Conservation (phyloP, 2,888 invertebrate genomes). For the Autographa pulchrina region DNA sequence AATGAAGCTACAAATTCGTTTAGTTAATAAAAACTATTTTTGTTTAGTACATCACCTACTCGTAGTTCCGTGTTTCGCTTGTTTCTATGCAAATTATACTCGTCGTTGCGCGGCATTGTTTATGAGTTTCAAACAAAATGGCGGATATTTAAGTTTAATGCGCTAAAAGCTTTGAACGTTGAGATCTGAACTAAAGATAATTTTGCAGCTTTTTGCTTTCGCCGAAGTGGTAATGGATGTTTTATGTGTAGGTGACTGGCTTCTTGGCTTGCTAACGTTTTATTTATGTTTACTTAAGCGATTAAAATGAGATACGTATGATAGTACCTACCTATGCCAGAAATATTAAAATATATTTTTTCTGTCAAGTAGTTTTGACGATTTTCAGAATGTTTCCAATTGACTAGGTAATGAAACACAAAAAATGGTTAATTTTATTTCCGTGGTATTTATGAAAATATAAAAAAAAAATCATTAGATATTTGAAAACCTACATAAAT, state of each 20-base stretch:
- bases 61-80: slow-evolving; percentile 37
- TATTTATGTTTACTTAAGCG: neutral
- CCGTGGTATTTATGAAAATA: too few species aligned
- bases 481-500: too few species aligned
- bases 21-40: slow-evolving; percentile 35
- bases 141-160: slow-evolving; percentile 31
- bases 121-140: slow-evolving; percentile 51
- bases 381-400: too few species aligned
- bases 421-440: too few species aligned
- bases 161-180: slow-evolving; percentile 33
- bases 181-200: slow-evolving; percentile 15
- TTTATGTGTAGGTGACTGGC: slow-evolving; percentile 9
- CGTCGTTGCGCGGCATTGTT: slow-evolving; percentile 39
- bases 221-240: neutral
- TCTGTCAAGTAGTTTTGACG: too few species aligned
- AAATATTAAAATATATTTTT: too few species aligned
- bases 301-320: neutral
- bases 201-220: neutral
- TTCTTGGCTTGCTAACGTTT: slow-evolving; percentile 14
- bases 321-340: too few species aligned
- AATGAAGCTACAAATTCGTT: slow-evolving; percentile 36
- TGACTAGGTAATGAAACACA: too few species aligned
- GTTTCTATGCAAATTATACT: slow-evolving; percentile 60
- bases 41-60: slow-evolving; percentile 21
- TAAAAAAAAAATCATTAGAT: too few species aligned